Percentiles rank a stretch among this genome's conserved stretches.
Conservation (phyloP, 2,888 invertebrate species). For the Ariolimax columbianus region DNA sequence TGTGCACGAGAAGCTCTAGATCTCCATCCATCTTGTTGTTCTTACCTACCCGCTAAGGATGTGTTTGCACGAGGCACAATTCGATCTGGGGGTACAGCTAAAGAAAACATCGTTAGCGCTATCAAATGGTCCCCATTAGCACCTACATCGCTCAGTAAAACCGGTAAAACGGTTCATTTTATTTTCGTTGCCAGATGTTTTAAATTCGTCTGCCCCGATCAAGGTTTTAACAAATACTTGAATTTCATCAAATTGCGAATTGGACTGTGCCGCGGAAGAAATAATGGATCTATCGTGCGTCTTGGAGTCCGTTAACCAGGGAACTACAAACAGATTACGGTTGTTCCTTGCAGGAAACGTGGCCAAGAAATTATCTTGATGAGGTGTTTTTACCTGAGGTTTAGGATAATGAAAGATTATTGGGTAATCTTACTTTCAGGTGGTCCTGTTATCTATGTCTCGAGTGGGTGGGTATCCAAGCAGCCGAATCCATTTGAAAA, state of each 20-base stretch:
- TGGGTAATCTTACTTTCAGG: not conserved
- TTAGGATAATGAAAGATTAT: not conserved
- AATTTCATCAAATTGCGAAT: constrained; percentile 37
- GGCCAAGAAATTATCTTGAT: not conserved
- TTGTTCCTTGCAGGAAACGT: not conserved
- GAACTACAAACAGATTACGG: not conserved
- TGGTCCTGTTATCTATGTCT: too few relatives aligned
- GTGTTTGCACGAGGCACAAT: not conserved
- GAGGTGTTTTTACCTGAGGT: not conserved
- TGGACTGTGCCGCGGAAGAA: constrained; percentile 18
- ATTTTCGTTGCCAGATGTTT: constrained; percentile 14
- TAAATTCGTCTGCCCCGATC: constrained; percentile 15
- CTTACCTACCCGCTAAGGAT: not conserved
- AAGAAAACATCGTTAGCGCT: constrained; percentile 39
- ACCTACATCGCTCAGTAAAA: not conserved
- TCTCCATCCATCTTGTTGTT: not conserved
- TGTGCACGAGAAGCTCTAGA: not conserved
- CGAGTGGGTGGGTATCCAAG: too few relatives aligned
- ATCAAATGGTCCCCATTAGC: constrained; percentile 36
- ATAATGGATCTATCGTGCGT: constrained; percentile 6
- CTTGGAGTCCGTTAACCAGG: not conserved
- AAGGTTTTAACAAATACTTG: constrained; percentile 20
- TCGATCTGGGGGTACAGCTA: not conserved
- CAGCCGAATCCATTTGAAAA: too few relatives aligned
- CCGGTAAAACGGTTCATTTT: not conserved